Evolutionary conservation across 1,140 invertebrate genomes (phyloP).

Genomic region (Drosophila watanabei): DNA sequence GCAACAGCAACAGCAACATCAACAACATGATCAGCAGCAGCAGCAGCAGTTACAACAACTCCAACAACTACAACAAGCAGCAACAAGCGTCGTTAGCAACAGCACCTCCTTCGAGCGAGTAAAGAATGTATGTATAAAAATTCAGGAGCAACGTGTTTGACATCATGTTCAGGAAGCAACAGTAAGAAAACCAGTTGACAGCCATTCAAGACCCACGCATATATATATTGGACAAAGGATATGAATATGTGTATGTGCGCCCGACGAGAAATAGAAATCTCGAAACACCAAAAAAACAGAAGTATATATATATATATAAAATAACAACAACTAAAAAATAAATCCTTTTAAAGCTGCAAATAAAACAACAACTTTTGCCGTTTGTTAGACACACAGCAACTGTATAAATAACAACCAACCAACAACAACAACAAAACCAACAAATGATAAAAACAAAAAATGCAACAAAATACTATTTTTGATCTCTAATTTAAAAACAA

Average conservation of each 20-base stretch:
- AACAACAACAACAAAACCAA: slow-evolving; percentile 38
- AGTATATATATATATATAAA: slow-evolving; percentile 1
- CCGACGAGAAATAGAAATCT: slow-evolving; percentile 42
- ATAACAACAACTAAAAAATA: slow-evolving; percentile 17
- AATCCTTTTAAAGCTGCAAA: slow-evolving; percentile 32
- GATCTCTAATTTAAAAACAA: slow-evolving; percentile 77
- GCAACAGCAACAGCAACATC: neutral
- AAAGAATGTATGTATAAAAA: neutral
- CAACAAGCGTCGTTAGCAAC: neutral
- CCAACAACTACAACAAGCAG: neutral
- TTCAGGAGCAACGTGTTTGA: slow-evolving; percentile 18
- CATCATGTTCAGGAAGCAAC: slow-evolving; percentile 9
- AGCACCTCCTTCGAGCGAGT: slow-evolving; percentile 1
- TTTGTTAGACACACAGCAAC: slow-evolving; percentile 34
- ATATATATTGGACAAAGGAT: slow-evolving; percentile 5
- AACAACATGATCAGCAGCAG: neutral
- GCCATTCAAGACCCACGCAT: neutral
- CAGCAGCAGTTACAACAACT: neutral
- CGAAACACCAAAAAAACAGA: slow-evolving; percentile 48
- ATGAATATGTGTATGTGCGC: neutral
- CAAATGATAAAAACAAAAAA: slow-evolving; percentile 45
- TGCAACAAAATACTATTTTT: slow-evolving; percentile 80
- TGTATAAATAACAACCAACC: slow-evolving; percentile 14
- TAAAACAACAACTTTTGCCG: slow-evolving; percentile 49
- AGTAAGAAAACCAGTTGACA: neutral